Evolutionary conservation across 2,888 invertebrate genomes (phyloP).

Genomic region (Mechanitis messenoides): DNA sequence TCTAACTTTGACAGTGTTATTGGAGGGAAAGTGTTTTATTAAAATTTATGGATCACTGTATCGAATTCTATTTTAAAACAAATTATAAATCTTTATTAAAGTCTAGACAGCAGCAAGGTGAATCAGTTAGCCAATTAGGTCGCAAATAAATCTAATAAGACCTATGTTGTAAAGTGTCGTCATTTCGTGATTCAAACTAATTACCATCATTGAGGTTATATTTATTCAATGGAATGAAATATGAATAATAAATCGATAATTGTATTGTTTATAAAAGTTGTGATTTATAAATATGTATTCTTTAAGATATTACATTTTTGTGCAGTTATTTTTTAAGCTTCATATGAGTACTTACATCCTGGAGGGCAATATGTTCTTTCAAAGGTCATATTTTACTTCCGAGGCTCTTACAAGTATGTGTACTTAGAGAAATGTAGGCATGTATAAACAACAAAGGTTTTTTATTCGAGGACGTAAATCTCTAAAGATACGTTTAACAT

Average conservation of each 20-base stretch:
- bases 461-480: slow-evolving; percentile 1
- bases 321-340: not conserved
- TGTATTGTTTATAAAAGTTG: slow-evolving; percentile 13
- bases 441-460: slow-evolving; percentile 15
- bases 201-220: slow-evolving; percentile 19
- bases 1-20: too few species aligned
- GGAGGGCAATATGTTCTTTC: slow-evolving; percentile 18
- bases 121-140: slow-evolving; percentile 20
- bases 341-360: not conserved
- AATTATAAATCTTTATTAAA: too few species aligned
- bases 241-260: slow-evolving; percentile 11
- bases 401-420: slow-evolving; percentile 22
- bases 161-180: slow-evolving; percentile 21
- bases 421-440: slow-evolving; percentile 18
- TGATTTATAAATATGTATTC: not conserved
- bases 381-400: slow-evolving; percentile 24
- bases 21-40: too few species aligned
- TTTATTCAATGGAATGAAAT: slow-evolving; percentile 11
- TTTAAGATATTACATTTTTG: not conserved
- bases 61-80: too few species aligned
- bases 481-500: not conserved
- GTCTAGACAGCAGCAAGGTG: slow-evolving; percentile 10
- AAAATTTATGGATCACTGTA: too few species aligned
- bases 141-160: slow-evolving; percentile 18
- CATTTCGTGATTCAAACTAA: slow-evolving; percentile 25